Conservation (phyloP, 2,113 vertebrate species). For the Ictalurus furcatus region DNA sequence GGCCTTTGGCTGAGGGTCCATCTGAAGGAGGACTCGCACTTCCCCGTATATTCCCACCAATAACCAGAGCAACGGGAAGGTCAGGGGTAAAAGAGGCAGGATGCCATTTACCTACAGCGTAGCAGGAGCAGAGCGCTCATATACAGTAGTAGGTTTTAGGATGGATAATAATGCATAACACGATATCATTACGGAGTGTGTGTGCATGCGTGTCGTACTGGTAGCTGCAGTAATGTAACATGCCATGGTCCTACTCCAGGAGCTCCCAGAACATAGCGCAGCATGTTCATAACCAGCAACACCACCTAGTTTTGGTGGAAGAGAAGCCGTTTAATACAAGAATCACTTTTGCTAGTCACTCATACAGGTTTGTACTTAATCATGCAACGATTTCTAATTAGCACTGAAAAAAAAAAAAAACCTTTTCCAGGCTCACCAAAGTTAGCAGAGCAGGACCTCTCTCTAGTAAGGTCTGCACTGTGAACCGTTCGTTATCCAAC, state of each 20-base stretch:
- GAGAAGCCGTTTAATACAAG: neutral
- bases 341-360: neutral
- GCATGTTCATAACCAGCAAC: slow-evolving; percentile 47
- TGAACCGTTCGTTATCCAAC: slow-evolving; percentile 53
- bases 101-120: slow-evolving; percentile 44
- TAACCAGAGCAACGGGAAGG: slow-evolving; percentile 53
- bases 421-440: slow-evolving; percentile 40
- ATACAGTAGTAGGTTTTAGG: neutral
- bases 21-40: slow-evolving; percentile 37
- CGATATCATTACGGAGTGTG: neutral
- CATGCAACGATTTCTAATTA: neutral
- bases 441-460: slow-evolving; percentile 39
- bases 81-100: slow-evolving; percentile 51
- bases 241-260: slow-evolving; percentile 54
- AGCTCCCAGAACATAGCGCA: slow-evolving; percentile 33
- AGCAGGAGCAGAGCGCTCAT: neutral
- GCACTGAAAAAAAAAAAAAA: neutral
- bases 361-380: too few relatives aligned
- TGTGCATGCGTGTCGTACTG: slow-evolving; percentile 25
- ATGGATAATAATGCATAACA: neutral
- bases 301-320: slow-evolving; percentile 3
- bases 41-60: slow-evolving; percentile 48
- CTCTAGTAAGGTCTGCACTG: slow-evolving; percentile 51
- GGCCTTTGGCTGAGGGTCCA: slow-evolving; percentile 21
- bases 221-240: slow-evolving; percentile 49